Percentiles rank a stretch among this genome's conserved stretches.
These are phyloP conservation scores for Pachypanchax playfairii DNA, from an alignment of 2,113 vertebrate genomes.

Conservation along the genomic window DNA sequence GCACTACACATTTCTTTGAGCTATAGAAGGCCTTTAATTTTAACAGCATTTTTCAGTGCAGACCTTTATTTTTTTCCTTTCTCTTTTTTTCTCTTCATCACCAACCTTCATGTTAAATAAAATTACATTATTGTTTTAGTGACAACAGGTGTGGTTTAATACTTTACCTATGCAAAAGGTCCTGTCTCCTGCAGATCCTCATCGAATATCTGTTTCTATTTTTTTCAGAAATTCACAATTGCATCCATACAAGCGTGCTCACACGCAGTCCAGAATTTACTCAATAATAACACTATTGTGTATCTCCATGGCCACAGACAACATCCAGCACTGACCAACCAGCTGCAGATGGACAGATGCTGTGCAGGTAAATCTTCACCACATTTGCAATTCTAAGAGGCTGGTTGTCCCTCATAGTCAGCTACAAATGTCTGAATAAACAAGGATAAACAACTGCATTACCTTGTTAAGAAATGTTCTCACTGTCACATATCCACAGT, in stretches of 20 bases:
- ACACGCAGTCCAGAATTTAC: neutral
- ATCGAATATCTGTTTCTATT: neutral
- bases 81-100: too few species aligned
- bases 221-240: neutral
- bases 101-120: too few species aligned
- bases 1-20: too few species aligned
- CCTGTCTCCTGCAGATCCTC: neutral
- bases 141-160: too few species aligned
- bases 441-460: slow-evolving; percentile 15
- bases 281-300: slow-evolving; percentile 2
- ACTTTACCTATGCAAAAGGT: too few species aligned
- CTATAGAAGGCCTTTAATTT: too few species aligned
- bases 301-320: slow-evolving; percentile 5
- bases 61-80: too few species aligned
- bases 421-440: slow-evolving; percentile 15
- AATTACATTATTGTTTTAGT: too few species aligned
- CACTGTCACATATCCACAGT: slow-evolving; percentile 14
- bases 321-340: slow-evolving; percentile 1
- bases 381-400: slow-evolving; percentile 28
- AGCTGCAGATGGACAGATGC: slow-evolving; percentile 22
- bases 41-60: too few species aligned
- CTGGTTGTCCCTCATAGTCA: slow-evolving; percentile 9
- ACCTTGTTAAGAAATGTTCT: slow-evolving; percentile 11
- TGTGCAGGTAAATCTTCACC: neutral
- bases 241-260: neutral